Conservation (phyloP, 2,797 vertebrate genomes). For the Fringilla coelebs region DNA sequence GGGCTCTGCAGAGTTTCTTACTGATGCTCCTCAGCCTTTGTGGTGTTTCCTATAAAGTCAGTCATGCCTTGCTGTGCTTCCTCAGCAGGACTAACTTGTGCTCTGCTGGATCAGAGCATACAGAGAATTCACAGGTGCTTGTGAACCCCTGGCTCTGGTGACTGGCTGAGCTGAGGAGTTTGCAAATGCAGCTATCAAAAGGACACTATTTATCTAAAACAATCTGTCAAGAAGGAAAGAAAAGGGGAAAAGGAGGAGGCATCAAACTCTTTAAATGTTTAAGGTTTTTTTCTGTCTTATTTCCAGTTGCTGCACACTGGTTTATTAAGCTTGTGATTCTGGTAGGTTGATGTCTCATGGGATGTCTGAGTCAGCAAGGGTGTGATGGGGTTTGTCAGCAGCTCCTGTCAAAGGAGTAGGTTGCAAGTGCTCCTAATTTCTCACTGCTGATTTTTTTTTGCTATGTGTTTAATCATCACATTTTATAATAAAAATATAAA, state of each 20-base stretch:
- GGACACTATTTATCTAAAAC: background rate
- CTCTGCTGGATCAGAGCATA: background rate
- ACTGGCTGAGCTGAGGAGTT: background rate
- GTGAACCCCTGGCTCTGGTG: background rate
- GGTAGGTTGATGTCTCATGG: fast-evolving
- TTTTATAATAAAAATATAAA: background rate
- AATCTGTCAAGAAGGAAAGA: background rate
- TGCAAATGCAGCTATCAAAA: background rate
- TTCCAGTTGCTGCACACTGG: background rate
- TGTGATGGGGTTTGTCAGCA: background rate
- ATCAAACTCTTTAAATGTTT: background rate
- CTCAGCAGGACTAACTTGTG: background rate
- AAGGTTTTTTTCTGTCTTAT: background rate
- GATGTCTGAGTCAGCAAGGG: background rate
- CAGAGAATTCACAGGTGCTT: background rate
- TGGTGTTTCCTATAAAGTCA: background rate
- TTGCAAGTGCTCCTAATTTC: background rate
- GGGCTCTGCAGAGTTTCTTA: background rate
- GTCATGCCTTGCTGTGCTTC: background rate
- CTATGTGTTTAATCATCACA: background rate
- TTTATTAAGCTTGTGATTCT: background rate
- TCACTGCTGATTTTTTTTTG: background rate
- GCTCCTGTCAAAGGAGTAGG: background rate
- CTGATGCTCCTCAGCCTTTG: background rate
- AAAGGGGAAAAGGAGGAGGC: fast-evolving